Conservation (phyloP, 2,797 vertebrate genomes). For the Rhincodon typus region DNA sequence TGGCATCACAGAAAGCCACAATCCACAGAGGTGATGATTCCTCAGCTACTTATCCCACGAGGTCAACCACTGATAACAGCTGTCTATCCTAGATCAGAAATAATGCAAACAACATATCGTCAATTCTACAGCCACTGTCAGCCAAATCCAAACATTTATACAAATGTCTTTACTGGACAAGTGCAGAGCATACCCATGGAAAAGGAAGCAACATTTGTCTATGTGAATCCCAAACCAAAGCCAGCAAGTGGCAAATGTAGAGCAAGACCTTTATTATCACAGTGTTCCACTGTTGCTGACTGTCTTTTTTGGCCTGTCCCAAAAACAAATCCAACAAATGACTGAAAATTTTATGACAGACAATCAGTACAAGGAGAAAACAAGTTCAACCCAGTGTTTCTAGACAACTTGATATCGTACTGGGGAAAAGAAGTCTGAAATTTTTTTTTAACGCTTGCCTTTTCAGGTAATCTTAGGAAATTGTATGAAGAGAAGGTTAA, state of each 20-base stretch:
- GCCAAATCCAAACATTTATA: slow-evolving; percentile 35
- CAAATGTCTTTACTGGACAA: not conserved
- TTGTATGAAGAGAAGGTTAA: not conserved
- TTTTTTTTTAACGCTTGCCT: not conserved
- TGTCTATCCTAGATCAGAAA: not conserved
- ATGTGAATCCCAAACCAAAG: slow-evolving; percentile 31
- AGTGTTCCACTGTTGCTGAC: slow-evolving; percentile 48
- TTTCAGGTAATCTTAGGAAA: not conserved
- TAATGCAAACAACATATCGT: slow-evolving; percentile 48
- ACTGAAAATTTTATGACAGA: not conserved
- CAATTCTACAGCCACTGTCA: slow-evolving; percentile 45
- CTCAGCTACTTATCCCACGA: slow-evolving; percentile 48
- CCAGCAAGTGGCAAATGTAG: not conserved
- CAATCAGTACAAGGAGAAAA: not conserved
- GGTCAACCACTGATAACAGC: slow-evolving; percentile 15
- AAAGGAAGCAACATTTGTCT: slow-evolving; percentile 2
- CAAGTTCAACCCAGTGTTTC: not conserved
- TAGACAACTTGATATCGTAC: not conserved
- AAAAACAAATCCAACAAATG: not conserved
- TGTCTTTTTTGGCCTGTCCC: slow-evolving; percentile 51
- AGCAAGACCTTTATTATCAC: slow-evolving; percentile 42
- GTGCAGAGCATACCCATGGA: not conserved
- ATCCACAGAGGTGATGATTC: slow-evolving; percentile 35
- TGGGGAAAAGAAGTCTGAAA: not conserved
- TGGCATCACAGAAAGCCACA: slow-evolving; percentile 34